Evolutionary conservation across 2,888 invertebrate species (phyloP).

Genomic region (Hirtodrosophila trivittata): DNA sequence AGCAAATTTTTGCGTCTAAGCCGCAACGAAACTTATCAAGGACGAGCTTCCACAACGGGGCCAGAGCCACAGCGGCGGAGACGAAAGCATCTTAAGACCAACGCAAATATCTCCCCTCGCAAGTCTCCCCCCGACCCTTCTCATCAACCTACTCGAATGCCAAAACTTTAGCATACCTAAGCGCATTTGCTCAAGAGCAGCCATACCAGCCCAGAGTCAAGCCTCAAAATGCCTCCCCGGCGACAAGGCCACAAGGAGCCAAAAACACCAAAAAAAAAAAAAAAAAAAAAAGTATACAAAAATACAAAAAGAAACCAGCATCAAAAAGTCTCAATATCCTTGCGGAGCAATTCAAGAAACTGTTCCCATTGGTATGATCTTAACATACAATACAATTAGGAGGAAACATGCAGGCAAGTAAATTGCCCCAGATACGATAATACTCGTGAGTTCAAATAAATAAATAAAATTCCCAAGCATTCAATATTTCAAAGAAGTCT

Average conservation of each 20-base stretch:
- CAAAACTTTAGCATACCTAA: conserved; percentile 47
- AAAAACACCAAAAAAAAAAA: background rate
- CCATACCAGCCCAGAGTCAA: conserved; percentile 32
- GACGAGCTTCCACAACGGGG: background rate
- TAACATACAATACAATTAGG: conserved; percentile 27
- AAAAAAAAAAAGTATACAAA: background rate
- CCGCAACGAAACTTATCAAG: conserved; percentile 54
- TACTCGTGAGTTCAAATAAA: background rate
- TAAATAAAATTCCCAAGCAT: too few species aligned
- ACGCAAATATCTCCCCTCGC: conserved; percentile 6
- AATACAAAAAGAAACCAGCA: conserved; percentile 14
- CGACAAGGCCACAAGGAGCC: conserved; percentile 32
- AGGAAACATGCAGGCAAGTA: background rate
- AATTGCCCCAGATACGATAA: conserved; percentile 27
- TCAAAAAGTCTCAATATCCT: conserved; percentile 48
- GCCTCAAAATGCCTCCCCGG: conserved; percentile 41
- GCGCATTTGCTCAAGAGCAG: conserved; percentile 41
- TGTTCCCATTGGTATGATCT: conserved; percentile 33
- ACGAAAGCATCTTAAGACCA: conserved; percentile 31
- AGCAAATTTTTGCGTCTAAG: conserved; percentile 60
- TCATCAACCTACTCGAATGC: conserved; percentile 11
- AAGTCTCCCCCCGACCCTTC: background rate
- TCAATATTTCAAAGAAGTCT: too few species aligned
- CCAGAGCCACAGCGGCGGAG: background rate
- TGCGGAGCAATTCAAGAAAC: conserved; percentile 42